phyloP scores from a whole-genome alignment of 2,113 vertebrate species.

The Crocuta crocuta region DNA sequence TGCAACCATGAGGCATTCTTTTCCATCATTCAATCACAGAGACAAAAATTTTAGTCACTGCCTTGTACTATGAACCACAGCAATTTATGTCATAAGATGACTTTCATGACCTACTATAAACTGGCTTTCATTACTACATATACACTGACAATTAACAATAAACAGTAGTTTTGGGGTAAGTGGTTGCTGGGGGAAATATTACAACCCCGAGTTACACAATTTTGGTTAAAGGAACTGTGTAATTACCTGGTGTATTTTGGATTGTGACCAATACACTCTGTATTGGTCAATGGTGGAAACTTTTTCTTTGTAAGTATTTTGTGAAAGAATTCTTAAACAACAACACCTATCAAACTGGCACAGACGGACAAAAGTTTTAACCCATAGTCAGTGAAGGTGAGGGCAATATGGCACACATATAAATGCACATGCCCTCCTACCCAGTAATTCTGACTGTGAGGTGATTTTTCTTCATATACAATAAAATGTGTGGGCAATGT shows the following conservation, averaged over 20 bases:
- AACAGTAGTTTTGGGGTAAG: not conserved
- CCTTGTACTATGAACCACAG: not conserved
- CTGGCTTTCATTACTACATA: not conserved
- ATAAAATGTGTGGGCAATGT: not conserved
- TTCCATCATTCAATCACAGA: not conserved
- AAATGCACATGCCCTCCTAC: not conserved
- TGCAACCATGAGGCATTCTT: not conserved
- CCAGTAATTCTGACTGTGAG: not conserved
- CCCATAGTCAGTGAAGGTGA: not conserved
- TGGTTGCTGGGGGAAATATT: not conserved
- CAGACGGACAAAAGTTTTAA: not conserved
- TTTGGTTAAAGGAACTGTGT: constrained; percentile 23
- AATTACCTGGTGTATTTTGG: constrained; percentile 8
- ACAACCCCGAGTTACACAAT: not conserved
- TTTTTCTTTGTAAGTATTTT: constrained; percentile 49
- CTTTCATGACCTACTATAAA: not conserved
- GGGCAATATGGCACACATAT: not conserved
- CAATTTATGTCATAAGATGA: not conserved
- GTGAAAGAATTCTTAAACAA: not conserved
- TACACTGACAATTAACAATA: constrained; percentile 31
- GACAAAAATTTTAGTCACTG: not conserved
- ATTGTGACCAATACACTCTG: not conserved
- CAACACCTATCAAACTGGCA: not conserved
- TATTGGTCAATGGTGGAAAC: not conserved
- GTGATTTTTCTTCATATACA: not conserved